Percentiles rank a stretch among this genome's conserved stretches.
phyloP scores from a whole-genome alignment of 2,113 vertebrate species.

The Malurus cyaneus region DNA sequence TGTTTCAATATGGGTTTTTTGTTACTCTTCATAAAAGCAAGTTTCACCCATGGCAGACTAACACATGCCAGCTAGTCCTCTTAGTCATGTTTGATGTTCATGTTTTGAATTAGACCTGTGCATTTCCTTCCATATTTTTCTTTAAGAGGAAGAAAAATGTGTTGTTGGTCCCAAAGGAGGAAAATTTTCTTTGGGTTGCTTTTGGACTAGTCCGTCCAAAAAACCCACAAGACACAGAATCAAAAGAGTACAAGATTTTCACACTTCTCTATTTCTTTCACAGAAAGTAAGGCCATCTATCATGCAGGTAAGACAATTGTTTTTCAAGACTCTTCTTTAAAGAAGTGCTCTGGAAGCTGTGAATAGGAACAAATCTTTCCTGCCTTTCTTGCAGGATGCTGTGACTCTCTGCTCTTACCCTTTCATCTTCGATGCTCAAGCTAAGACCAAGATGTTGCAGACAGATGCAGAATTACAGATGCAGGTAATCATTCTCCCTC shows the following conservation, averaged over 20 bases:
- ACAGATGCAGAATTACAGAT: conserved; percentile 97
- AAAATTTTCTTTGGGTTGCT: not conserved
- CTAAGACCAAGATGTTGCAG: conserved; percentile 98
- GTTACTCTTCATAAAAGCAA: not conserved
- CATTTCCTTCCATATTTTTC: not conserved
- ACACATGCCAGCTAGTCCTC: not conserved
- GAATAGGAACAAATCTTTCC: not conserved
- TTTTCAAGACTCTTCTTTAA: not conserved
- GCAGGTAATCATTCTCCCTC: conserved; percentile 80
- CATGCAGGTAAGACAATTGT: conserved; percentile 81
- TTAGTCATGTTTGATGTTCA: not conserved
- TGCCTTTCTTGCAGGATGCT: conserved; percentile 76
- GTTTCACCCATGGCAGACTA: not conserved
- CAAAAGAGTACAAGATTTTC: conserved; percentile 14
- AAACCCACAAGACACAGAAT: not conserved
- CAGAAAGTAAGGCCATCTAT: conserved; percentile 90
- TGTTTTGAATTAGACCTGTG: not conserved
- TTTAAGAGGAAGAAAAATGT: not conserved
- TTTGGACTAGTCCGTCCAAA: not conserved
- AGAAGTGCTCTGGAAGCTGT: not conserved
- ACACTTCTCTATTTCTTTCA: conserved; percentile 22
- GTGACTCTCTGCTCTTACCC: conserved; percentile 96
- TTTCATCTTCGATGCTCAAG: conserved; percentile 95
- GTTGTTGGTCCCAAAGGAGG: not conserved
- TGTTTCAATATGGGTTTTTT: not conserved